A percentile compares a stretch with the other conserved stretches of the same genome.
Evolutionary conservation across 2,797 vertebrate species (phyloP).

Genomic region (Momotus momota): DNA sequence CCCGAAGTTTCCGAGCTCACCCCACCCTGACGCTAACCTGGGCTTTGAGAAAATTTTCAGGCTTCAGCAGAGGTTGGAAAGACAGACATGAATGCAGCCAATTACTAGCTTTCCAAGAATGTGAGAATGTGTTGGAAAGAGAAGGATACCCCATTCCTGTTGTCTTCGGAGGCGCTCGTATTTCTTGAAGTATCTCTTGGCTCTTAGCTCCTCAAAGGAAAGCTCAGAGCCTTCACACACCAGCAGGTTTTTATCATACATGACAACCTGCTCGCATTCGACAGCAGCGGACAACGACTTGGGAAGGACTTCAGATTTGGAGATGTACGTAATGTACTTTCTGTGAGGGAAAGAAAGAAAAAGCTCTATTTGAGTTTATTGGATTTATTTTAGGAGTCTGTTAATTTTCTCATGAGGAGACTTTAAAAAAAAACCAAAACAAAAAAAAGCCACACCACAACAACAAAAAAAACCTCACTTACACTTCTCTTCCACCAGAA

Average conservation of each 20-base stretch:
- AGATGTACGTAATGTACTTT: slow-evolving; percentile 73
- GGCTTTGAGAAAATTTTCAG: neutral
- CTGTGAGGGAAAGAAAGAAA: slow-evolving; percentile 20
- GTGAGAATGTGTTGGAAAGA: neutral
- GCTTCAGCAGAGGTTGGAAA: neutral
- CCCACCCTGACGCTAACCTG: neutral
- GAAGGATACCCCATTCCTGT: slow-evolving; percentile 76
- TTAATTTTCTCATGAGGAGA: neutral
- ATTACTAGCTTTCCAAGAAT: neutral
- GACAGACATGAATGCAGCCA: neutral
- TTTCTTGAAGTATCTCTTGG: slow-evolving; percentile 78
- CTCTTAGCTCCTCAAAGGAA: slow-evolving; percentile 79
- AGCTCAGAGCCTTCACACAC: slow-evolving; percentile 84
- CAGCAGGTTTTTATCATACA: slow-evolving; percentile 85
- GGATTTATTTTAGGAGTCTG: accelerated
- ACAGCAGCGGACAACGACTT: neutral
- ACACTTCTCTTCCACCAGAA: slow-evolving; percentile 57
- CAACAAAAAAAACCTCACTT: slow-evolving; percentile 37
- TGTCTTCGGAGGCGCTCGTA: slow-evolving; percentile 72
- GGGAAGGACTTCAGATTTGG: slow-evolving; percentile 75
- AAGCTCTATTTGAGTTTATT: neutral
- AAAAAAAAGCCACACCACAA: too few relatives aligned
- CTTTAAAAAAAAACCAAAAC: neutral
- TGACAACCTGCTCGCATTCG: slow-evolving; percentile 68
- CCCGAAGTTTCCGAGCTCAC: neutral